Base-by-base conservation (phyloP, 2,797 vertebrate genomes). In the Manis javanica region DNA sequence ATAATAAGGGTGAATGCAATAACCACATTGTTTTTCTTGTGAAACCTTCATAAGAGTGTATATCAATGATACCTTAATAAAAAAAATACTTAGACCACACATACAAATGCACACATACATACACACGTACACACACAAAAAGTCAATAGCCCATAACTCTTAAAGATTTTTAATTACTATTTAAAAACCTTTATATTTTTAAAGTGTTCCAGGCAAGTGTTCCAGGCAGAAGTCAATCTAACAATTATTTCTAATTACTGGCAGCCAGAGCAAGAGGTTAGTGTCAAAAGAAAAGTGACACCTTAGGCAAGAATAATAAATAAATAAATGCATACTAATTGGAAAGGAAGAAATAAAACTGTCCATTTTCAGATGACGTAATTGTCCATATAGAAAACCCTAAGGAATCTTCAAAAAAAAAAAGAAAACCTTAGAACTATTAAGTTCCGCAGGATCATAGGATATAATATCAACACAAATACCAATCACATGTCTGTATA, bases 161-260 rank as follows among this genome's bases (percentile, higher is more conserved):
- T 71, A 82, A 95, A 82, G 34, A 92, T 63, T 91, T 14, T 57
- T 37, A 82, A 82, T 81, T n/a, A 84, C 37, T 95, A 85, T 88
- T 68, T 72, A 75, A 93, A 78, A 79, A 81, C 75, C 37, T 86
- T 42, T 82, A 59, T 63, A 92, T 34, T 34, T 34, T 34, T 34
- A 34, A 34, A 34, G 34, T 34, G 34, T 34, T 34, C 34, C 34
- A 34, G 63, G 14, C 24, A 95, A 64, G 24, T 81, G 31, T 86
- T 86, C 46, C 39, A 78, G 51, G 42, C 24, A 85, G 66, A 90
- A 64, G 37, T 75, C 61, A 79, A 31, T 57, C 23, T 63, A 72
- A 61, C 29, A 63, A 53, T 85, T 72, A 89, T 69, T 74, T 87
- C 75, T 79, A 82, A 89, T 86, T 42, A 71, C 31, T 85, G 26